phyloP scores from a whole-genome alignment of 2,113 vertebrate species.

The Cheirogaleus medius region DNA sequence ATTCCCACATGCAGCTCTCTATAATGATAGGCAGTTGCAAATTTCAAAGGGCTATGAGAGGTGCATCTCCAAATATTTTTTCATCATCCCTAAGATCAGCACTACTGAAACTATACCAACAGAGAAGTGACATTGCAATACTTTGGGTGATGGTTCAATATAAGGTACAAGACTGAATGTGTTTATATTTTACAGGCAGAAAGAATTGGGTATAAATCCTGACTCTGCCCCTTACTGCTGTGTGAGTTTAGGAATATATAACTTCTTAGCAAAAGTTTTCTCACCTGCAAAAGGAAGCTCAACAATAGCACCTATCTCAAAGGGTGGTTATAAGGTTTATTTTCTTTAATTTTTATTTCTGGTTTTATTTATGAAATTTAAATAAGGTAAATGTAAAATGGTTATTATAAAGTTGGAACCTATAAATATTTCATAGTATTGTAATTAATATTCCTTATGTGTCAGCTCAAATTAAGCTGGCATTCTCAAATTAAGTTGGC shows the following conservation, averaged over 20 bases:
- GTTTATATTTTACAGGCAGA: not conserved
- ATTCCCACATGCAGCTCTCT: not conserved
- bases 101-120: not conserved
- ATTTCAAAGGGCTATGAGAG: not conserved
- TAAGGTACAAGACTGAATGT: not conserved
- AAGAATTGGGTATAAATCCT: not conserved
- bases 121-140: not conserved
- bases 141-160: not conserved
- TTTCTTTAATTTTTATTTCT: not conserved
- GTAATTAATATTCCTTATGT: not conserved
- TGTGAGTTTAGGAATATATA: not conserved
- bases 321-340: not conserved
- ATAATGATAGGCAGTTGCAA: not conserved
- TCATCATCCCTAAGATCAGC: not conserved
- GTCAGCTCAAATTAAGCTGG: not conserved
- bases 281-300: not conserved
- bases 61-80: not conserved
- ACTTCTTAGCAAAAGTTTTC: not conserved
- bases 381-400: not conserved
- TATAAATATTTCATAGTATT: not conserved
- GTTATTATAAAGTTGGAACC: not conserved
- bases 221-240: not conserved
- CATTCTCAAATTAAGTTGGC: not conserved
- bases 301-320: not conserved
- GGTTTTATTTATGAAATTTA: not conserved